Conservation (phyloP, 2,797 vertebrate genomes). For the Pangasius larnaudii region DNA sequence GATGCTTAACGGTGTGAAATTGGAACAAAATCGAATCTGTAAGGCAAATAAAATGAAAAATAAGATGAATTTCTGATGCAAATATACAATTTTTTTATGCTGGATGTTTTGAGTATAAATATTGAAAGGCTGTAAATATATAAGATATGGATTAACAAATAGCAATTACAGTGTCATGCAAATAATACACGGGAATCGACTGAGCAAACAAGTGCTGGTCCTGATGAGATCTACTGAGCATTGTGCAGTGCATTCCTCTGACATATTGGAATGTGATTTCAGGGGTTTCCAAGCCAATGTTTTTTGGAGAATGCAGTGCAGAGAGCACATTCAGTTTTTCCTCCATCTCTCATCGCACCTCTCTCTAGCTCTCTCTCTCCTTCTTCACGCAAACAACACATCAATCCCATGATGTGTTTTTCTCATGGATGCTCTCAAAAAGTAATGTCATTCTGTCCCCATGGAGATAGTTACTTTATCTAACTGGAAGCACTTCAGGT, state of each 20-base stretch:
- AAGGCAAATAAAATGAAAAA: neutral
- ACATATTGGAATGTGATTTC: neutral
- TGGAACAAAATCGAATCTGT: neutral
- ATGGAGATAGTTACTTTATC: slow-evolving; percentile 21
- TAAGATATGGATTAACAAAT: neutral
- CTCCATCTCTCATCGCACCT: neutral
- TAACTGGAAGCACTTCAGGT: no score
- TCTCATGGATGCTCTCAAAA: neutral
- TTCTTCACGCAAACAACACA: neutral
- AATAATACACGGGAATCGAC: neutral
- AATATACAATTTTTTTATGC: neutral
- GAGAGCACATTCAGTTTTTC: neutral
- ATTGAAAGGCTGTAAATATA: neutral
- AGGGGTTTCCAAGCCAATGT: neutral
- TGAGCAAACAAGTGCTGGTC: neutral
- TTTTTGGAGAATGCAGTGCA: neutral
- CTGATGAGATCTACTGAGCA: neutral
- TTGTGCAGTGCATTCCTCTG: neutral
- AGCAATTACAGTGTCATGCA: neutral
- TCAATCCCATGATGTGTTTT: neutral
- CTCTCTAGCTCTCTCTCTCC: neutral
- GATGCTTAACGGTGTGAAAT: neutral
- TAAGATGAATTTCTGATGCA: neutral
- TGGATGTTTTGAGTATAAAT: neutral
- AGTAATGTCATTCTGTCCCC: slow-evolving; percentile 6